A percentile compares a stretch with the other conserved stretches of the same genome.
Evolutionary conservation across 1,140 invertebrate genomes (phyloP).

Genomic region (Conus betulinus): DNA sequence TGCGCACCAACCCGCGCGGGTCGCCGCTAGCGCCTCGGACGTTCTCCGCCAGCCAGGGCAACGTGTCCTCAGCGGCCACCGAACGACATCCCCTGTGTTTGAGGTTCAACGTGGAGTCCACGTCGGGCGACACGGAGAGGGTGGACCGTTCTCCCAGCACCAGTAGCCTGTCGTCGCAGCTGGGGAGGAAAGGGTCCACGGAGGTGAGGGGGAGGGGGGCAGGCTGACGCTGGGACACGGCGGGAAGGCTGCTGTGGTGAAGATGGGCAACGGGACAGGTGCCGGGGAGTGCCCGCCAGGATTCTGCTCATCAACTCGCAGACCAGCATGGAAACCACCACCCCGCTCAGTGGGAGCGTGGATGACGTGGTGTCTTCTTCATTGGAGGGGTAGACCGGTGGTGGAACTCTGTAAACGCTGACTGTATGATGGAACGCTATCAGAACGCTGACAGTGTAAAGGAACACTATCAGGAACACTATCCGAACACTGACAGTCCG

Average conservation of each 20-base stretch:
- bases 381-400: too few species aligned
- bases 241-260: not conserved
- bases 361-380: not conserved
- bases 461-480: not conserved
- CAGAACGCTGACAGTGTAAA: not conserved
- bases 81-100: not conserved
- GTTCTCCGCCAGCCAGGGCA: not conserved
- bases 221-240: not conserved
- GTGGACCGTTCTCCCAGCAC: not conserved
- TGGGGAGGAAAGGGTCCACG: not conserved
- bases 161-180: not conserved
- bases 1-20: not conserved
- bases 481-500: too few species aligned
- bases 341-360: not conserved
- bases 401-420: not conserved
- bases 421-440: not conserved
- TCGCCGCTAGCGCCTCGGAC: not conserved
- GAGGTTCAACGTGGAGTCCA: not conserved
- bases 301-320: not conserved
- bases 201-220: not conserved
- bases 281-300: constrained; percentile 23
- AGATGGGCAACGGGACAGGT: not conserved
- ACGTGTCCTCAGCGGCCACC: not conserved
- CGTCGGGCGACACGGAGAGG: not conserved
- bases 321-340: not conserved